phyloP scores from a whole-genome alignment of 2,797 vertebrate genomes.

The Cryptoprocta ferox region DNA sequence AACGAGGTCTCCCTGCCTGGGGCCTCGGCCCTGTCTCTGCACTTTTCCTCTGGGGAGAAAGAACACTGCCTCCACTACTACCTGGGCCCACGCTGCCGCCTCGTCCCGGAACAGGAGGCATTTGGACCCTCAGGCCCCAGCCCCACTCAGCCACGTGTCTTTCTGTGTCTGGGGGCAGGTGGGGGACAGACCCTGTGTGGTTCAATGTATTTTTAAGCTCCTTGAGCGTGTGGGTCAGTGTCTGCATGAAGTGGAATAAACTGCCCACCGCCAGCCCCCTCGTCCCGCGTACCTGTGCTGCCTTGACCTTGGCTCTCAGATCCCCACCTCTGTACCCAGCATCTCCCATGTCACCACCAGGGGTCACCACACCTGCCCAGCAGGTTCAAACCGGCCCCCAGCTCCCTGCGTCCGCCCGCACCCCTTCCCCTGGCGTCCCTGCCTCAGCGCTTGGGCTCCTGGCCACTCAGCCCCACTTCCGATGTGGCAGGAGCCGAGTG shows the following conservation, averaged over 20 bases:
- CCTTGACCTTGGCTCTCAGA: not conserved
- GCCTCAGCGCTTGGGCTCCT: accelerated
- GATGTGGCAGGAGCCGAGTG: not conserved
- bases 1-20: not conserved
- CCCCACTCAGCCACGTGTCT: slow-evolving; percentile 56
- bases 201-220: slow-evolving; percentile 75
- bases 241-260: slow-evolving; percentile 83
- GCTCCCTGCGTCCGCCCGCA: not conserved
- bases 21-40: slow-evolving; percentile 63
- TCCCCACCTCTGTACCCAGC: not conserved
- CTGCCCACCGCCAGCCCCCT: slow-evolving; percentile 58
- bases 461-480: not conserved
- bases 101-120: slow-evolving; percentile 40
- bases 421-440: no score
- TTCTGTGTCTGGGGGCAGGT: slow-evolving; percentile 19
- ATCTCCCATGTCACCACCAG: not conserved
- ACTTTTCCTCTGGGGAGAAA: slow-evolving; percentile 71
- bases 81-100: slow-evolving; percentile 62
- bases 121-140: not conserved
- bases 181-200: slow-evolving; percentile 21
- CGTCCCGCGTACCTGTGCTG: not conserved
- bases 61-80: not conserved
- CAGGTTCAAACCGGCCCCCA: not conserved
- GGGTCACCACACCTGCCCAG: not conserved
- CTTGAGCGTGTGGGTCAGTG: slow-evolving; percentile 60